A percentile compares a stretch with the other conserved stretches of the same genome.
Evolutionary conservation across 2,113 vertebrate genomes (phyloP).

Genomic region (Pogonocichla stellata): DNA sequence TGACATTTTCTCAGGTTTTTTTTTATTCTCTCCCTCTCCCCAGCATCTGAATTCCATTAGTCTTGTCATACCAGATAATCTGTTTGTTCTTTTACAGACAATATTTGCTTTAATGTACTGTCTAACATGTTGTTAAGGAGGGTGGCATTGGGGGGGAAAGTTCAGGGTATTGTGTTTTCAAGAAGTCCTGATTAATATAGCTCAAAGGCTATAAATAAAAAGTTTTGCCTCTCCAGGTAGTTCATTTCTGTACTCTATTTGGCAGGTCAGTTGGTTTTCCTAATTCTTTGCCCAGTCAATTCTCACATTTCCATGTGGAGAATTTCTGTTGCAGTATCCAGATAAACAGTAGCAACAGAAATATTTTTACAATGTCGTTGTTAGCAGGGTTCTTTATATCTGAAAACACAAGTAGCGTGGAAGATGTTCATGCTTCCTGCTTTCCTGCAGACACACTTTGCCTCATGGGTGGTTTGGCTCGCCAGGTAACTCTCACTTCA

Average conservation of each 20-base stretch:
- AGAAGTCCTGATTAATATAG: neutral
- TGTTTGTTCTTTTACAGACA: neutral
- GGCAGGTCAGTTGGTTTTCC: neutral
- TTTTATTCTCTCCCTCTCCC: neutral
- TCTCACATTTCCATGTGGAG: fast-evolving
- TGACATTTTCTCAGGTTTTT: neutral
- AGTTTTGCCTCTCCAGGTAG: neutral
- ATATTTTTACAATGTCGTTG: neutral
- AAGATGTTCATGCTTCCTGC: neutral
- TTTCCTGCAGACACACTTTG: neutral
- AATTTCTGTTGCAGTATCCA: neutral
- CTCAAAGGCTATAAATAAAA: neutral
- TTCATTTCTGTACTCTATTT: neutral
- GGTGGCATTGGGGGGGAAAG: fast-evolving
- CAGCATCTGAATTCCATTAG: neutral
- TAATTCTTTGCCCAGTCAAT: neutral
- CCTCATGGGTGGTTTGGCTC: neutral
- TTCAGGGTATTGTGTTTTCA: neutral
- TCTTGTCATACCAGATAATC: neutral
- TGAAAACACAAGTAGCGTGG: neutral
- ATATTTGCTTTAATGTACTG: neutral
- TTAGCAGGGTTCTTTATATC: neutral
- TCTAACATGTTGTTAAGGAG: neutral
- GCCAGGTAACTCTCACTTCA: neutral
- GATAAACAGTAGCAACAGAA: neutral